Evolutionary conservation across 2,888 invertebrate species (phyloP), one percentile per base, ranked within the genome.

Genomic region (Heteromurus nitidus): DNA sequence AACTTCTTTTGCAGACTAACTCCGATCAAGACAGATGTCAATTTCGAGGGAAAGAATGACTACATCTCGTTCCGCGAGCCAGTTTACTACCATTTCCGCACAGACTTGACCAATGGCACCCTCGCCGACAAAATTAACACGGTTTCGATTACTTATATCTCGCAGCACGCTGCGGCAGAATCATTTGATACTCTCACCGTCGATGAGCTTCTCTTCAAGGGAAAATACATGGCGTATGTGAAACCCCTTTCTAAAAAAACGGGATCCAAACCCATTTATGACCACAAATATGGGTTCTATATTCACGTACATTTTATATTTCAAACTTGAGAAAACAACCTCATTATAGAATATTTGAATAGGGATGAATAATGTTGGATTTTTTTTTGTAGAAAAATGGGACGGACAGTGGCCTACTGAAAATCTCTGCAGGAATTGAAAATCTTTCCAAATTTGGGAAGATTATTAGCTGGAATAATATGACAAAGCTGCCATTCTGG

Each of bases 21-120:
- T 93, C 95, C 95, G 88, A 92, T 93, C 86, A 96, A 96, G 89
- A 92, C 93, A 11, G 92, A 95, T 85, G 88, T 95, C 0, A 91
- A 91, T 82, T 95, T 96, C 87, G 91, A 93, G 75, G 93, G 92
- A 16, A 92, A 91, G 7, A 92, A 93, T 60, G 96, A 96, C 87
- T 93, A 94, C 0, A 91, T 95, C 2, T 92, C 92, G 0, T 96
- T 93, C 88, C 92, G 92, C 85, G 92, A 92, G 88, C 91, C 92
- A 65, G 93, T 93, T 84, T 92, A 91, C 0, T 96, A 93, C 88
- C 90, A 91, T 77, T 95, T 94, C 89, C 92, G 92, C 82, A 91
- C 91, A 9, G 91, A 92, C 47, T 90, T 92, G 11, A 92, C 92
- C 16, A 58, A 42, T 5, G 91, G 92, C 0, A 93, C 93, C 0